Conservation (phyloP, 1,140 invertebrate species). For the Triops cancriformis region DNA sequence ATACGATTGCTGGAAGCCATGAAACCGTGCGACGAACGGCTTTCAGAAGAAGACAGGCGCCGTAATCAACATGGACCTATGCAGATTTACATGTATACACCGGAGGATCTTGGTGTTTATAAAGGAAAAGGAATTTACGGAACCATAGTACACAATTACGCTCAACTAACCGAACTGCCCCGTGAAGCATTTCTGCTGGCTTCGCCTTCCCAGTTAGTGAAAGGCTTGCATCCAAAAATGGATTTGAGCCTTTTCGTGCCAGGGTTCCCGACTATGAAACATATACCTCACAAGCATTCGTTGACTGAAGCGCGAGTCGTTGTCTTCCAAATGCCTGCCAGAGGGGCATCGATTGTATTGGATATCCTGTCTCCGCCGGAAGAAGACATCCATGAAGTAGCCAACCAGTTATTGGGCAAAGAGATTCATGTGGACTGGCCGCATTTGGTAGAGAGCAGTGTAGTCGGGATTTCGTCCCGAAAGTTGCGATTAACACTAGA, state of each 20-base stretch:
- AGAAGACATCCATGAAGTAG: constrained; percentile 41
- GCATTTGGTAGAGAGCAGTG: constrained; percentile 61
- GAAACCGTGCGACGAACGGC: constrained; percentile 52
- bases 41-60: constrained; percentile 61
- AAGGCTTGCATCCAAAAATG: constrained; percentile 63
- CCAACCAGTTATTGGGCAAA: constrained; percentile 57
- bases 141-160: constrained; percentile 45
- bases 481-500: neutral
- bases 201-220: constrained; percentile 48
- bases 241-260: constrained; percentile 63
- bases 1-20: constrained; percentile 65
- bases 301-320: constrained; percentile 61
- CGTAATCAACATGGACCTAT: constrained; percentile 81
- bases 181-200: constrained; percentile 53
- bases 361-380: constrained; percentile 42
- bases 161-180: constrained; percentile 39
- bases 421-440: constrained; percentile 78
- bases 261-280: constrained; percentile 83
- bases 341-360: constrained; percentile 74
- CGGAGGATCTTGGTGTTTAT: constrained; percentile 45
- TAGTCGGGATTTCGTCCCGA: constrained; percentile 11
- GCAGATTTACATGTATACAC: constrained; percentile 61
- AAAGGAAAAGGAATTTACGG: constrained; percentile 58
- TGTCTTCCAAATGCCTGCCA: constrained; percentile 76
- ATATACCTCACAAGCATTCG: constrained; percentile 66